Evolutionary conservation across 2,888 invertebrate genomes (phyloP).

Genomic region (Odontocerum albicorne): DNA sequence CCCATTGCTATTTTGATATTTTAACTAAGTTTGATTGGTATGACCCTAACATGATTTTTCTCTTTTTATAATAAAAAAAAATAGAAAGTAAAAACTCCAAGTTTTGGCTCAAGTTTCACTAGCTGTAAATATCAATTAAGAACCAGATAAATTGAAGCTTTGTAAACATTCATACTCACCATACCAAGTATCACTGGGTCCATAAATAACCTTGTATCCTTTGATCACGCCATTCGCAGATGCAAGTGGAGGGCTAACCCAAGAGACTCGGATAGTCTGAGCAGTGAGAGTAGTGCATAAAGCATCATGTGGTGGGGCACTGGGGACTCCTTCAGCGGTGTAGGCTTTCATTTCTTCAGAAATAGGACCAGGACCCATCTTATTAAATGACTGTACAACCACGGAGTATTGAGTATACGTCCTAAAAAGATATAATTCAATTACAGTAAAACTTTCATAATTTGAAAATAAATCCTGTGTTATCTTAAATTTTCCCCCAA

Average conservation of each 20-base stretch:
- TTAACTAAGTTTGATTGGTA: too few species aligned
- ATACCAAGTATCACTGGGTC: constrained; percentile 90
- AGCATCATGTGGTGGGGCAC: constrained; percentile 89
- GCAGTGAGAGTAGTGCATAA: constrained; percentile 92
- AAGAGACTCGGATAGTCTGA: constrained; percentile 90
- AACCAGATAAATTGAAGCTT: too few species aligned
- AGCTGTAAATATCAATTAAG: too few species aligned
- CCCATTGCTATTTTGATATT: too few species aligned
- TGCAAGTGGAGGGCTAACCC: constrained; percentile 91
- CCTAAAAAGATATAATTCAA: constrained; percentile 46
- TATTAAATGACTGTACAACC: constrained; percentile 93
- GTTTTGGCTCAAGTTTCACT: too few species aligned
- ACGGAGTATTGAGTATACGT: constrained; percentile 96
- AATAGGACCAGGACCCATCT: constrained; percentile 89
- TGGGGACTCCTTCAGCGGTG: constrained; percentile 92
- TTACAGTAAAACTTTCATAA: background rate
- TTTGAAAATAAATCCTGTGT: background rate
- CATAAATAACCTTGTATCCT: constrained; percentile 93
- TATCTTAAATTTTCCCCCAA: too few species aligned
- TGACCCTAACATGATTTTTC: too few species aligned
- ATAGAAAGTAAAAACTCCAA: too few species aligned
- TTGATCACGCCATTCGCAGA: constrained; percentile 94
- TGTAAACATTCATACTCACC: too few species aligned
- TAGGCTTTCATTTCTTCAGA: constrained; percentile 88
- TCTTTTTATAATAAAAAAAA: too few species aligned